Conservation (phyloP, 2,797 vertebrate species). For the Argya squamiceps region DNA sequence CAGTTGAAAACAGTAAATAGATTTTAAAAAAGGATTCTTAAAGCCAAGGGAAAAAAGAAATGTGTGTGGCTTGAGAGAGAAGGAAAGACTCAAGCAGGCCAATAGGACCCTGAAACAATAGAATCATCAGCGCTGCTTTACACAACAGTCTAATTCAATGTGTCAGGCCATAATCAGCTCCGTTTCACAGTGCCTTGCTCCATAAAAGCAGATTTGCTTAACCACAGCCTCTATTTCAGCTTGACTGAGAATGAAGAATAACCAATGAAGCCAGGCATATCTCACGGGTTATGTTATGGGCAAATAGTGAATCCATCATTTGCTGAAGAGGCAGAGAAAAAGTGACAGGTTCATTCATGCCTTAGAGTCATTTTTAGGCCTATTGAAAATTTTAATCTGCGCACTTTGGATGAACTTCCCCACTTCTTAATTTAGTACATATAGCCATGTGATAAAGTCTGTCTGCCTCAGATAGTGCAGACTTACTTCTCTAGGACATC, state of each 20-base stretch:
- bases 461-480: constrained; percentile 66
- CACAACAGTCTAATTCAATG: constrained; percentile 79
- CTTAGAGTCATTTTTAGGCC: constrained; percentile 88
- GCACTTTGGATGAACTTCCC: constrained; percentile 89
- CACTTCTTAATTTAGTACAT: constrained; percentile 78
- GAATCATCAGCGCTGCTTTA: constrained; percentile 66
- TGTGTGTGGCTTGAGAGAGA: not conserved
- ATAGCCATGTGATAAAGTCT: constrained; percentile 65
- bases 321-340: constrained; percentile 80
- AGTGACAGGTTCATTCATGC: constrained; percentile 90
- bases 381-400: constrained; percentile 88
- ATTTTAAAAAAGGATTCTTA: not conserved
- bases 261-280: constrained; percentile 69
- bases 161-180: constrained; percentile 94
- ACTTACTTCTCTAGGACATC: constrained; percentile 58
- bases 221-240: constrained; percentile 88
- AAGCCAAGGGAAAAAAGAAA: not conserved
- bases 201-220: constrained; percentile 91
- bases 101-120: constrained; percentile 65
- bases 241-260: constrained; percentile 83
- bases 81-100: not conserved
- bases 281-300: constrained; percentile 73
- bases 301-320: constrained; percentile 78
- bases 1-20: not conserved
- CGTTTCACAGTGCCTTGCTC: constrained; percentile 85